These are phyloP conservation scores for Sebastes minor DNA, from an alignment of 2,797 vertebrate species.

Conservation along the genomic window DNA sequence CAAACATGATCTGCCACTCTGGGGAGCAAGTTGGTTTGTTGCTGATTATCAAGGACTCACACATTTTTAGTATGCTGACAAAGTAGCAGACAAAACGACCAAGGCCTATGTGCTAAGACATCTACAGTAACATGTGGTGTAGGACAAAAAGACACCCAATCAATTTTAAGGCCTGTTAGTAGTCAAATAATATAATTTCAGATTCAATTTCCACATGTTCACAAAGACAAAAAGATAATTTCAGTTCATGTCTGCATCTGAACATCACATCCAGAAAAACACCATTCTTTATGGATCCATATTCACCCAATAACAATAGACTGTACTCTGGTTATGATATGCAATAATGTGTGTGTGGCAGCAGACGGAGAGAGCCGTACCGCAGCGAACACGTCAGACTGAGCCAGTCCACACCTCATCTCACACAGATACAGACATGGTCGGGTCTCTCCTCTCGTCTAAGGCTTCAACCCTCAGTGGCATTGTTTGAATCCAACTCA, in stretches of 20 bases:
- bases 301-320: neutral
- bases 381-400: neutral
- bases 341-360: neutral
- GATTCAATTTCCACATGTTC: neutral
- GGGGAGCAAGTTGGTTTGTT: neutral
- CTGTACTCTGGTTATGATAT: neutral
- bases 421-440: constrained; percentile 28
- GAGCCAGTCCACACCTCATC: constrained; percentile 37
- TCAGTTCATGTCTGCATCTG: neutral
- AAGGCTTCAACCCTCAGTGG: constrained; percentile 52
- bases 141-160: neutral
- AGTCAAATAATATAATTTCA: neutral
- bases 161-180: neutral
- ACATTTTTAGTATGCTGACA: neutral
- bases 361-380: neutral
- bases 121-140: neutral
- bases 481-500: constrained; percentile 75
- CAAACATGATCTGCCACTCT: neutral
- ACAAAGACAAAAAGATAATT: neutral
- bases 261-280: neutral
- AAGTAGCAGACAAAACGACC: neutral
- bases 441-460: constrained; percentile 44
- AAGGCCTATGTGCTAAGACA: neutral
- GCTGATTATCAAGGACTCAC: neutral
- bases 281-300: neutral